Conservation (phyloP, 1,140 invertebrate species). For the Bombus vancouverensis region DNA sequence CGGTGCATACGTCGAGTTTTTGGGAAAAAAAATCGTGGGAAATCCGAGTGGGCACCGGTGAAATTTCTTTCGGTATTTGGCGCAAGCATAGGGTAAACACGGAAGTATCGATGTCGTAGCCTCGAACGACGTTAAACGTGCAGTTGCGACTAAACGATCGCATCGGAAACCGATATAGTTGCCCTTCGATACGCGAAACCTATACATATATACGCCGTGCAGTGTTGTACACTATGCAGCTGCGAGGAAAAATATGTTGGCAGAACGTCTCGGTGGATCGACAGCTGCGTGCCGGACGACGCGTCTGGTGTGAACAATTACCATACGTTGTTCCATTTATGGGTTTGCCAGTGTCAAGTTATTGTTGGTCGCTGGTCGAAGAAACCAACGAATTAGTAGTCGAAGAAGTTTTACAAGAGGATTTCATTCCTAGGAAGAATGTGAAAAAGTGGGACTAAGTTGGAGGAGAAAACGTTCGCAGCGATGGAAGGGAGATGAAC, state of each 20-base stretch:
- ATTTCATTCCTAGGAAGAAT: not conserved
- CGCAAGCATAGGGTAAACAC: not conserved
- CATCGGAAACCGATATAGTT: slow-evolving; percentile 27
- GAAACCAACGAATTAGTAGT: not conserved
- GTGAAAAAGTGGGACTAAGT: not conserved
- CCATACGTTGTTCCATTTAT: slow-evolving; percentile 27
- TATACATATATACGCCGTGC: not conserved
- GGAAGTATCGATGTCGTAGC: not conserved
- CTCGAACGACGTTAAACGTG: not conserved
- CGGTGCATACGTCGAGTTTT: not conserved
- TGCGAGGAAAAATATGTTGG: slow-evolving; percentile 7
- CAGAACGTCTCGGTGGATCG: slow-evolving; percentile 15
- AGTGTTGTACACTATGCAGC: not conserved
- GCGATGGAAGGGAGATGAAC: not conserved
- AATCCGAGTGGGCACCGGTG: not conserved
- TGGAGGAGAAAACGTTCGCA: not conserved
- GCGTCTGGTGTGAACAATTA: slow-evolving; percentile 39
- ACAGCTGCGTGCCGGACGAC: slow-evolving; percentile 31
- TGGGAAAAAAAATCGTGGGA: not conserved
- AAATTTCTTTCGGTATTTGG: not conserved
- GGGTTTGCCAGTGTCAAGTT: not conserved
- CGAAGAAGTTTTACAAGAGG: too few relatives aligned
- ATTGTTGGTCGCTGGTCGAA: not conserved
- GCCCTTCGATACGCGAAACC: not conserved
- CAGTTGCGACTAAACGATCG: not conserved